A percentile compares a stretch with the other conserved stretches of the same genome.
phyloP scores from a whole-genome alignment of 2,113 vertebrate species.

The Pterocles gutturalis region DNA sequence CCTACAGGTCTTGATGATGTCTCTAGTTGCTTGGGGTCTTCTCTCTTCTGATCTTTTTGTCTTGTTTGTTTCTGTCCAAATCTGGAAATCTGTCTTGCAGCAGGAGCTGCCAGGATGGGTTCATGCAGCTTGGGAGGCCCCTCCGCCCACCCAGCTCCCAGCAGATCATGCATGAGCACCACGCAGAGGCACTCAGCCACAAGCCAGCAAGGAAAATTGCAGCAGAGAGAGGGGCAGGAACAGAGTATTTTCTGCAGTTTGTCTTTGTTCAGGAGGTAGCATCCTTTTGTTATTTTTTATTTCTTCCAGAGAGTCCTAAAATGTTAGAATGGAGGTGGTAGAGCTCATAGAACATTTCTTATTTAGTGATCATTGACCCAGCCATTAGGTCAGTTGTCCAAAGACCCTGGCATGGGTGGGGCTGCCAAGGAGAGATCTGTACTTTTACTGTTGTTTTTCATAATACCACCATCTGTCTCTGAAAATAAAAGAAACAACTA shows the following conservation, averaged over 20 bases:
- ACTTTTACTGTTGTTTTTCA: not conserved
- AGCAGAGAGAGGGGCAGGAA: not conserved
- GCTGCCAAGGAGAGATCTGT: not conserved
- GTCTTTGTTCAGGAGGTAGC: not conserved
- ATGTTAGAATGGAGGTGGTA: not conserved
- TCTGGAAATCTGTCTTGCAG: not conserved
- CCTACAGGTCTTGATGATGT: not conserved
- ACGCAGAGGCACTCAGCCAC: fast-evolving
- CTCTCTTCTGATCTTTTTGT: not conserved
- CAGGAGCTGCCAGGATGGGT: not conserved
- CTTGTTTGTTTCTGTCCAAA: not conserved
- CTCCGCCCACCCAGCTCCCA: not conserved
- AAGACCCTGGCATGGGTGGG: not conserved
- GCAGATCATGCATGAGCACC: not conserved
- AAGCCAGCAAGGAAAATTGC: not conserved
- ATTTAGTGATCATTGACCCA: not conserved
- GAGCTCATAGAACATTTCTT: not conserved
- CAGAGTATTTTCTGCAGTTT: not conserved
- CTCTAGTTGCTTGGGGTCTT: fast-evolving
- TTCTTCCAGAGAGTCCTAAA: not conserved
- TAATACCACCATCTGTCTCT: not conserved
- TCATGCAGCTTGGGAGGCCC: not conserved
- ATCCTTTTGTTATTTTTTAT: not conserved
- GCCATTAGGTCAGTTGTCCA: not conserved
- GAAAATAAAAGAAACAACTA: not conserved